phyloP scores from a whole-genome alignment of 1,140 invertebrate genomes.

The Bilobella aurantiaca region DNA sequence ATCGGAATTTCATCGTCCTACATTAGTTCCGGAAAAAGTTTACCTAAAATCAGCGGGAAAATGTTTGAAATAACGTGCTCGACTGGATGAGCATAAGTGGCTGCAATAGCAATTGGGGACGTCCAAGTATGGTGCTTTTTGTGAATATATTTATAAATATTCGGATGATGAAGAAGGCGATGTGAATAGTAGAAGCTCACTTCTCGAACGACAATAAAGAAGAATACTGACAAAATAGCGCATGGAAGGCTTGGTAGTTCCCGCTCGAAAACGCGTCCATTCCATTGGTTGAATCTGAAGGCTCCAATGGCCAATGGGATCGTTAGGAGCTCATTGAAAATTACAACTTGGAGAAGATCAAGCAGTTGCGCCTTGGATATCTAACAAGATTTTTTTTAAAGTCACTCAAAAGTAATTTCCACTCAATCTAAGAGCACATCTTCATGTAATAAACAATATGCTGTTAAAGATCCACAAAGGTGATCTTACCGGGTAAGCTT shows the following conservation, averaged over 20 bases:
- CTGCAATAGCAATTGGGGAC: constrained; percentile 54
- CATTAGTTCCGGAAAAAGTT: constrained; percentile 38
- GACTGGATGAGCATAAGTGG: constrained; percentile 76
- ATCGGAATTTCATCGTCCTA: background rate
- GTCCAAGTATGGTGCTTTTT: constrained; percentile 43
- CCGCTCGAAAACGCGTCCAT: background rate
- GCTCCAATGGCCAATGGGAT: constrained; percentile 1
- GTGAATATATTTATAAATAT: constrained; percentile 44
- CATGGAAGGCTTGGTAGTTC: background rate
- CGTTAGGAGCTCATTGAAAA: background rate
- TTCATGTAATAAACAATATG: too few relatives aligned
- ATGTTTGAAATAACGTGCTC: constrained; percentile 77
- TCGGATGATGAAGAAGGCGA: constrained; percentile 42
- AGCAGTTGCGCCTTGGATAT: constrained; percentile 3
- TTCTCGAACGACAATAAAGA: constrained; percentile 43
- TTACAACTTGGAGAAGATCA: constrained; percentile 3
- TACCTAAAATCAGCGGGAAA: constrained; percentile 65
- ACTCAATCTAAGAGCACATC: background rate
- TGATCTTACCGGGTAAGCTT: constrained; percentile 20
- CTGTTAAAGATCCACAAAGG: too few relatives aligned
- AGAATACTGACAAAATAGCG: constrained; percentile 9
- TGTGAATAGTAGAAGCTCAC: constrained; percentile 46
- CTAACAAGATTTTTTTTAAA: background rate
- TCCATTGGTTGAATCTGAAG: background rate
- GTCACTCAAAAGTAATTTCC: background rate